phyloP scores from a whole-genome alignment of 2,888 invertebrate species.

The Netelia inedita region DNA sequence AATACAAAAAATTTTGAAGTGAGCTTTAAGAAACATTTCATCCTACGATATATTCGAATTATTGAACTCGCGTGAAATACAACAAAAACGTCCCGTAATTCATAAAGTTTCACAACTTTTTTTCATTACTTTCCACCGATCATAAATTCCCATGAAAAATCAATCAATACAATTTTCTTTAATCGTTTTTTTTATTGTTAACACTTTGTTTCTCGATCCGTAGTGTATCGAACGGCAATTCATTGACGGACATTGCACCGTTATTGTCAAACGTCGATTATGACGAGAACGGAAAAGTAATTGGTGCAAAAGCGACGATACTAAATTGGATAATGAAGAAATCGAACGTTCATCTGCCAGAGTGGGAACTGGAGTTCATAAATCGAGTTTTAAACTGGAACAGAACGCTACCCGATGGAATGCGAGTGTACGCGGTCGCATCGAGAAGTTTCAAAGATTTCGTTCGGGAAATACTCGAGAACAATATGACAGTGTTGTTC shows the following conservation, averaged over 20 bases:
- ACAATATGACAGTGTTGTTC: conserved; percentile 81
- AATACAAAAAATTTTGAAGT: too few species aligned
- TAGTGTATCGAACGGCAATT: conserved; percentile 66
- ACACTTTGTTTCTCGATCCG: too few species aligned
- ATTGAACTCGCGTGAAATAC: too few species aligned
- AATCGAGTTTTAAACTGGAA: conserved; percentile 77
- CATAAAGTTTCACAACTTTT: neutral
- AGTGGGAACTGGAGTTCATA: conserved; percentile 82
- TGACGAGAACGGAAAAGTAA: conserved; percentile 76
- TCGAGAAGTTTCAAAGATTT: conserved; percentile 82
- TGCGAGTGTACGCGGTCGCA: conserved; percentile 81
- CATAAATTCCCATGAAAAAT: too few species aligned
- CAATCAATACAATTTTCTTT: neutral
- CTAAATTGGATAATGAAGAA: conserved; percentile 82
- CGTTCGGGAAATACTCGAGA: conserved; percentile 80
- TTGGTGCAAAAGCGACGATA: conserved; percentile 81
- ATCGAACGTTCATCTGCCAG: conserved; percentile 74
- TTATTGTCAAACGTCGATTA: conserved; percentile 79
- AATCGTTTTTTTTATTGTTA: neutral
- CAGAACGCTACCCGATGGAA: conserved; percentile 78
- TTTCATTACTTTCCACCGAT: neutral
- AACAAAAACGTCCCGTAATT: neutral
- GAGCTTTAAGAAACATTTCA: too few species aligned
- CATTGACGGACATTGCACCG: conserved; percentile 78
- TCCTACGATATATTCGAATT: too few species aligned